phyloP scores from a whole-genome alignment of 2,888 invertebrate species.

The Melinopterus prodromus region DNA sequence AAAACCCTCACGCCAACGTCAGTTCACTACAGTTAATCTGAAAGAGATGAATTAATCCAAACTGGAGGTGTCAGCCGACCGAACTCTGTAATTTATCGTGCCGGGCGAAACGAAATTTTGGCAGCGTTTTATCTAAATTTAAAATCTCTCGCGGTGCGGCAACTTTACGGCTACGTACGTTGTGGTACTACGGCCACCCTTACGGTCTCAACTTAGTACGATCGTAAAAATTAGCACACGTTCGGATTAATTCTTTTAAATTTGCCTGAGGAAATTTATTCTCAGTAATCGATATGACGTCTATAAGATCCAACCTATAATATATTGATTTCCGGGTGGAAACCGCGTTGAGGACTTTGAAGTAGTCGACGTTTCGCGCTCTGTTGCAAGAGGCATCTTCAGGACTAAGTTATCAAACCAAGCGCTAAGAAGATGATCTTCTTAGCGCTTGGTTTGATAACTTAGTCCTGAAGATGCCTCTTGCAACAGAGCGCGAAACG shows the following conservation, averaged over 20 bases:
- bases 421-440: too few relatives aligned
- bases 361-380: too few relatives aligned
- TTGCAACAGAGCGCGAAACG: too few relatives aligned
- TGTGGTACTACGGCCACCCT: not conserved
- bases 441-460: too few relatives aligned
- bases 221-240: not conserved
- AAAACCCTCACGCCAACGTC: slow-evolving; percentile 54
- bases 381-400: too few relatives aligned
- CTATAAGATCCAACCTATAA: too few relatives aligned
- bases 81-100: slow-evolving; percentile 59
- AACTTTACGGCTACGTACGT: not conserved
- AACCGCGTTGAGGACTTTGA: too few relatives aligned
- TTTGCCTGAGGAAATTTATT: too few relatives aligned
- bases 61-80: slow-evolving; percentile 59
- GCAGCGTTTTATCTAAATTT: slow-evolving; percentile 63
- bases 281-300: slow-evolving; percentile 22
- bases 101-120: slow-evolving; percentile 61
- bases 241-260: not conserved
- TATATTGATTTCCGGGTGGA: too few relatives aligned
- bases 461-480: too few relatives aligned
- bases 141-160: slow-evolving; percentile 56
- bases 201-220: not conserved
- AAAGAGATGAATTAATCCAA: slow-evolving; percentile 63
- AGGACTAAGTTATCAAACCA: too few relatives aligned
- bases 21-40: slow-evolving; percentile 57